Evolutionary conservation across 2,797 vertebrate genomes (phyloP), one percentile per base, ranked within the genome.

Genomic region (Syngnathus acus): DNA sequence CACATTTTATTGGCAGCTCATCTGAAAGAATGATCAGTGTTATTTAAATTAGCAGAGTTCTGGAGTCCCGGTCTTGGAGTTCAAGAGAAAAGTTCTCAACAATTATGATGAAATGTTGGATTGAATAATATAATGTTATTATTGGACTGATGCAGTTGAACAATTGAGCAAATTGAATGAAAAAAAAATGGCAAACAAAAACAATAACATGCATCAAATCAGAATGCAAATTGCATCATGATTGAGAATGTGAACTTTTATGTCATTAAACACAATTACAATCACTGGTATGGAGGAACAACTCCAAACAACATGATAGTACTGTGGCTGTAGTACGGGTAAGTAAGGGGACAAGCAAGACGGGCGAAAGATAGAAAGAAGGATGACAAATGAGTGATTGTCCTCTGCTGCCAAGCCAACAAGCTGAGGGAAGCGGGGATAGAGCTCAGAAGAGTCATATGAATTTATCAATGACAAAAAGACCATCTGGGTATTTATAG

Each of bases 381-480:
- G 40, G 13, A 16, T 14, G 37, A 32, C 26, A 54, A 21, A 17
- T 6, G n/a, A 64, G 53, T 38, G 54, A 58, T 58, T 43, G 66
- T 61, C 45, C 53, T 38, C 59, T 45, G 26, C 64, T 90, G 86
- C 88, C 82, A 32, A 72, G 58, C 39, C 55, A 66, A 66, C 47
- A 65, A 68, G 68, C 62, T 65, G 53, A 39, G n/a, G 13, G 17
- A 14, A 39, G 14, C 26, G 16, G n/a, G 32, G 19, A n/a, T 19
- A 59, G 17, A 59, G 17, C 37, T 17, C 37, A 59, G 8, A 19
- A 37, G 37, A 39, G 9, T 7, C 7, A 9, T 3, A 58, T 38
- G 55, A 38, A 58, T 37, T 6, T 1, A 59, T 19, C 57, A 76
- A 16, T 40, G 32, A 61, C 50, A 48, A 32, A 45, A 65, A 59